Base-by-base conservation (phyloP, 2,797 vertebrate genomes). In the Phrynocephalus forsythii region DNA sequence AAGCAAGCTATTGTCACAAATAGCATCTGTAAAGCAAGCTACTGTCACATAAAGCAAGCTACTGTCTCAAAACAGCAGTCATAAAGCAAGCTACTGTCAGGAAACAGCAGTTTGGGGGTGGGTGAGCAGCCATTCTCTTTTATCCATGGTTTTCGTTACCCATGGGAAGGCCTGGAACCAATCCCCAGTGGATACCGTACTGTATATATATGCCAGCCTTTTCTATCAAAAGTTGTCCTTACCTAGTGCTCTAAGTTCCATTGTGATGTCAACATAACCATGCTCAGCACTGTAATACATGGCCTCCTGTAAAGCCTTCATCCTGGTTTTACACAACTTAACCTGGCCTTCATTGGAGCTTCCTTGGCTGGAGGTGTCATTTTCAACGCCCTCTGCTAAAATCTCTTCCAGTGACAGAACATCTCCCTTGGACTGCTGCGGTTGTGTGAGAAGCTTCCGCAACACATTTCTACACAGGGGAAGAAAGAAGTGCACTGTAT, bases 391-490 rank as follows among this genome's bases (percentile, higher is more conserved):
- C 95, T 99, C 99, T 0, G 99, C 98, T 91, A 99, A 91, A 52
- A 99, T 99, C 97, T 99, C 99, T 95, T 99, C 98, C 95, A 99
- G 96, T 0, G 99, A 99, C 86, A 99, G 97, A 92, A 99, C 98
- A 0, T 99, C 99, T 2, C 98, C 98, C 92, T 98, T 98, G 79
- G 96, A 96, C 89, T 98, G 98, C 96, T 99, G 98, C 0, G 98
- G 98, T 97, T 99, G 98, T 16, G 97, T 98, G 94, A 99, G 97
- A 1, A 99, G 97, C 96, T 99, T 99, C 93, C 98, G 96, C 94
- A 99, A 95, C 85, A 99, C 98, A 0, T 99, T 99, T 96, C 99
- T 99, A 96, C 1, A 13, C 15, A 52, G 56, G 24, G 67, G 22
- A 0, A 28, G 22, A 3, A 79, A 79, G 67, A 56, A 6, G 0